Evolutionary conservation across 2,888 invertebrate species (phyloP), one percentile per base, ranked within the genome.

Genomic region (Nineta flava): DNA sequence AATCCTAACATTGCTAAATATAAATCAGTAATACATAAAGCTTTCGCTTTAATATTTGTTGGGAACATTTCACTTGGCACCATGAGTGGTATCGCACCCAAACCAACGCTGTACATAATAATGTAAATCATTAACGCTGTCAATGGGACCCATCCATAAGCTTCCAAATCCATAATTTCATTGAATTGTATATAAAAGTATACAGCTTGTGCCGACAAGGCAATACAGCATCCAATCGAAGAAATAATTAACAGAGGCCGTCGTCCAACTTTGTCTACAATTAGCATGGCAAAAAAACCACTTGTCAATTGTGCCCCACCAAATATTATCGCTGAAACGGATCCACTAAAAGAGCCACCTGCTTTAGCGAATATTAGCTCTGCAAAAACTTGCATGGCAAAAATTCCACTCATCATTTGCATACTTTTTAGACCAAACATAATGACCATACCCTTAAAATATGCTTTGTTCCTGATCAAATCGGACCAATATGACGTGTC

Each of bases 371-470:
- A 59, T 3, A 66, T 65, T 46, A 64, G 63, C 48, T 66, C 65
- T 0, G 66, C 63, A 49, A 66, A 66, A 0, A 64, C 63, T 21
- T 65, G 64, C 12, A 66, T 58, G 1, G 65, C 66, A 1, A 59
- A 59, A 6, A 66, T 56, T 4, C 66, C 66, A 40, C 62, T 62
- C 53, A 65, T 64, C 48, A 66, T 65, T 0, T 66, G 58, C 3
- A 65, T 55, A 19, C 62, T 16, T 45, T 66, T 66, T 0, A 66
- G 56, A 1, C 64, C 65, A 26, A 64, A 31, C n/a, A 48, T 12
- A 67, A 83, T 76, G 57, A 72, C 68, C 58, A 81, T 67, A 1
- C 81, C 82, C 64, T 74, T 74, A 54, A 75, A 71, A 57, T 76
- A 76, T 2, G 73, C 74, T 9, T 71, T 68, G 54, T 74, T 72